Conservation (phyloP, 2,888 invertebrate genomes). For the Exephanes ischioxanthus region DNA sequence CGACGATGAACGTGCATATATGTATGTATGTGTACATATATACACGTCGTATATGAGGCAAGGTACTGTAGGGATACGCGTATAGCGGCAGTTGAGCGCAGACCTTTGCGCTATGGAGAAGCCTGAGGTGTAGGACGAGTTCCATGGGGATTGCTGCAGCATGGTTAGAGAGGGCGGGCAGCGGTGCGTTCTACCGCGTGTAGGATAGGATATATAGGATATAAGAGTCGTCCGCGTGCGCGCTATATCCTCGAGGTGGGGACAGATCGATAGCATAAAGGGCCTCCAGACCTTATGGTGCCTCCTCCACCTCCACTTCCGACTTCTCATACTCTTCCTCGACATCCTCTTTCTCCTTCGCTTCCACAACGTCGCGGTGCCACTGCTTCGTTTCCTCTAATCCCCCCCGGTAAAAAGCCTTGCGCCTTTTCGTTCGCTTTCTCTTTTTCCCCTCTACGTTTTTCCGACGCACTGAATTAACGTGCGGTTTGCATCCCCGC, state of each 20-base stretch:
- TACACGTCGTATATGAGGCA: slow-evolving; percentile 21
- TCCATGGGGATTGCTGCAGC: slow-evolving; percentile 53
- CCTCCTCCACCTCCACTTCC: slow-evolving; percentile 75
- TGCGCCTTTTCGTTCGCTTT: slow-evolving; percentile 32
- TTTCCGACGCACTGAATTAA: slow-evolving; percentile 71
- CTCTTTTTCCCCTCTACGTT: slow-evolving; percentile 3
- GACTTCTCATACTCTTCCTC: slow-evolving; percentile 66
- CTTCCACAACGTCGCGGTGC: slow-evolving; percentile 42
- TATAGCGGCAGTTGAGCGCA: slow-evolving; percentile 13
- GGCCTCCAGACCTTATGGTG: slow-evolving; percentile 82
- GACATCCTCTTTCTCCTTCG: slow-evolving; percentile 51
- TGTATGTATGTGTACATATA: slow-evolving; percentile 25
- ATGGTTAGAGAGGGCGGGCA: slow-evolving; percentile 50
- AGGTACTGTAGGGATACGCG: background rate
- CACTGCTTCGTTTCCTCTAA: slow-evolving; percentile 53
- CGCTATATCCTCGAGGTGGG: slow-evolving; percentile 74
- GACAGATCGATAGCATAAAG: slow-evolving; percentile 82
- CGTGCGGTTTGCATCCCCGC: slow-evolving; percentile 68
- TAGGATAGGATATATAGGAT: slow-evolving; percentile 33
- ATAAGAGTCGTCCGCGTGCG: slow-evolving; percentile 64
- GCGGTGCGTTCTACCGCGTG: slow-evolving; percentile 58
- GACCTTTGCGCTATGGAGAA: slow-evolving; percentile 33
- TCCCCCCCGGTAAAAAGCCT: slow-evolving; percentile 15
- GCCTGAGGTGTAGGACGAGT: slow-evolving; percentile 27
- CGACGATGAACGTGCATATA: slow-evolving; percentile 13